phyloP scores from a whole-genome alignment of 2,888 invertebrate species.

The Eupeodes luniger region DNA sequence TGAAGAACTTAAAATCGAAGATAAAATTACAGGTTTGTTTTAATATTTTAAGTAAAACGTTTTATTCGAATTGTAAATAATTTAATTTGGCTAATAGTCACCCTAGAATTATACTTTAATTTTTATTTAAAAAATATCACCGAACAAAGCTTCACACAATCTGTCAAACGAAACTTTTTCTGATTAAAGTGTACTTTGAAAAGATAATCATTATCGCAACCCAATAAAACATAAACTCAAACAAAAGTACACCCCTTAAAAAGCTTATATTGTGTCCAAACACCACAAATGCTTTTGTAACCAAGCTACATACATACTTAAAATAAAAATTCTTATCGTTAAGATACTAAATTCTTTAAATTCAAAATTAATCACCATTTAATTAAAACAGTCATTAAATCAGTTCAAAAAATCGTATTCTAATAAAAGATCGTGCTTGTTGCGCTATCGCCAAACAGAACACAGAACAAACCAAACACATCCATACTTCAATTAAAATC shows the following conservation, averaged over 20 bases:
- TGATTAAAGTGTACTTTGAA: not conserved
- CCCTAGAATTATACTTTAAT: too few species aligned
- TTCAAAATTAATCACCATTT: constrained; percentile 12
- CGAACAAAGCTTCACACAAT: too few species aligned
- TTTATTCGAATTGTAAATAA: too few species aligned
- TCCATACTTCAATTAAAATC: not conserved
- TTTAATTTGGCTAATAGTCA: too few species aligned
- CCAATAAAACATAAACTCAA: not conserved
- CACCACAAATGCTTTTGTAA: not conserved
- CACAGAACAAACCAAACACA: not conserved
- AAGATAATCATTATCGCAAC: constrained; percentile 10
- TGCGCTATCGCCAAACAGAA: not conserved
- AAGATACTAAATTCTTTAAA: not conserved
- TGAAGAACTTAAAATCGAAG: too few species aligned
- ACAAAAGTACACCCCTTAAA: constrained; percentile 1
- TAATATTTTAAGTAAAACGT: too few species aligned
- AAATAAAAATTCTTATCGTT: constrained; percentile 2
- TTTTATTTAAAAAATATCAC: too few species aligned
- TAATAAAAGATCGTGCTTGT: not conserved
- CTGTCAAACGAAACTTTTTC: not conserved
- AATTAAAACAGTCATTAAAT: constrained; percentile 1
- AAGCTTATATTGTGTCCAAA: not conserved
- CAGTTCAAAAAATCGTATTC: not conserved
- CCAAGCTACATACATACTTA: not conserved
- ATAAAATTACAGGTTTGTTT: too few species aligned